A percentile compares a stretch with the other conserved stretches of the same genome.
phyloP scores from a whole-genome alignment of 2,113 vertebrate genomes.

The Leucoraja erinaceus region DNA sequence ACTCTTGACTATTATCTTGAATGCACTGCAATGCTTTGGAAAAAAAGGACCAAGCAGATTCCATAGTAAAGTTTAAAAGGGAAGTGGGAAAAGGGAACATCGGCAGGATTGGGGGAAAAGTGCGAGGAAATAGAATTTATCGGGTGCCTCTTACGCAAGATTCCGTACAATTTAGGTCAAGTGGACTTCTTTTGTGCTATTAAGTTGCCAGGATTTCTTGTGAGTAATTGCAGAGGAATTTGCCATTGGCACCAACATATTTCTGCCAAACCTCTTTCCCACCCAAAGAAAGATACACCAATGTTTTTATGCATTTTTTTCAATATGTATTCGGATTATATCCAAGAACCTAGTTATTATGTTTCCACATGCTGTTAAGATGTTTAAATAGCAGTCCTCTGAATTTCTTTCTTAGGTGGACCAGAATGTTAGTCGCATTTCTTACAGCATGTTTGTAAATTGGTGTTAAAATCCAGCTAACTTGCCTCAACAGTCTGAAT shows the following conservation, averaged over 20 bases:
- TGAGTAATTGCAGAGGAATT: not conserved
- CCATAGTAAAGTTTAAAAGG: not conserved
- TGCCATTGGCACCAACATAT: not conserved
- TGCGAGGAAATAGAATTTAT: not conserved
- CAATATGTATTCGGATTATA: not conserved
- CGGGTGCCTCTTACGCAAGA: not conserved
- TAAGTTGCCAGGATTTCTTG: not conserved
- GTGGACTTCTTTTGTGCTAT: not conserved
- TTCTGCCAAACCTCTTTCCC: too few relatives aligned
- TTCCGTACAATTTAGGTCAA: not conserved
- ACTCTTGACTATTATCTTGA: not conserved
- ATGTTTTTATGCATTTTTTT: not conserved
- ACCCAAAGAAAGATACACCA: not conserved
- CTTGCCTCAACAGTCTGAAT: not conserved
- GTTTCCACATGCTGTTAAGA: not conserved
- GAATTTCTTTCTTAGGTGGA: not conserved
- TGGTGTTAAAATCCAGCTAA: not conserved
- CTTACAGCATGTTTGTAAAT: not conserved
- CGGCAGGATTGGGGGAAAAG: not conserved
- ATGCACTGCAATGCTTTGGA: not conserved
- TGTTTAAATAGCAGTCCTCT: not conserved
- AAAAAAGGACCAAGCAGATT: not conserved
- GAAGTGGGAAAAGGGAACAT: not conserved
- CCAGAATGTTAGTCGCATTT: not conserved
- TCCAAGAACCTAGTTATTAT: not conserved